Percentiles rank a stretch among this genome's conserved stretches.
Evolutionary conservation across 2,888 invertebrate species (phyloP).

Genomic region (Metacarcinus magister): DNA sequence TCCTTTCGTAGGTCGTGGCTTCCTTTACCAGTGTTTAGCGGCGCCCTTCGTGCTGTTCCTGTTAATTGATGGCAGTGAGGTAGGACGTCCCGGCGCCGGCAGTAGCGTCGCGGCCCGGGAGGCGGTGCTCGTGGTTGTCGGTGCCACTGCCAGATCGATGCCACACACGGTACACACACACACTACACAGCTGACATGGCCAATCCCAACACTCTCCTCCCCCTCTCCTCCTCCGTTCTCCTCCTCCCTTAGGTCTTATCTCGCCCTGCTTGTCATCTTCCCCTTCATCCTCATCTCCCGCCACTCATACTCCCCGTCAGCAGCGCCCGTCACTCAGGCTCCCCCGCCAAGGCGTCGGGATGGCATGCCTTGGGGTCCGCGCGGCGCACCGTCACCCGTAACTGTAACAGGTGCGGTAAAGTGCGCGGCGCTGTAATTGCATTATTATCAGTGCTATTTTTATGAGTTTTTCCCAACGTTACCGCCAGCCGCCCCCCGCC

Average conservation of each 20-base stretch:
- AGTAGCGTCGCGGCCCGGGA: not conserved
- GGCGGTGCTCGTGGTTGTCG: not conserved
- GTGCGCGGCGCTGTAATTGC: constrained; percentile 17
- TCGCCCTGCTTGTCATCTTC: not conserved
- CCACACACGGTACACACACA: constrained; percentile 12
- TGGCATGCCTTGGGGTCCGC: not conserved
- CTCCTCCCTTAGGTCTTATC: not conserved
- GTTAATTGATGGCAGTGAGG: not conserved
- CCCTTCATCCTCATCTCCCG: not conserved
- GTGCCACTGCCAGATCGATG: constrained; percentile 42
- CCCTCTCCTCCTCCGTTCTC: not conserved
- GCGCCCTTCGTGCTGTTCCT: not conserved
- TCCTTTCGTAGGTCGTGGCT: not conserved
- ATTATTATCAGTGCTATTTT: not conserved
- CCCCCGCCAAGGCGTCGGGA: not conserved
- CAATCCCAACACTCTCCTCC: not conserved
- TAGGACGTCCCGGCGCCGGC: constrained; percentile 28
- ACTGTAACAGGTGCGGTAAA: constrained; percentile 20
- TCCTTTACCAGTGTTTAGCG: not conserved
- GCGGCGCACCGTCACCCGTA: not conserved
- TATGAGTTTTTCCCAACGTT: not conserved
- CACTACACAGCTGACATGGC: not conserved
- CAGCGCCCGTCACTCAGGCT: not conserved
- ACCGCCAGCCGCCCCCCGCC: not conserved
- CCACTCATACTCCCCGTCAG: not conserved